These are phyloP conservation scores for Aphelenchoides fujianensis DNA, from an alignment of 1,140 invertebrate species.

Conservation along the genomic window DNA sequence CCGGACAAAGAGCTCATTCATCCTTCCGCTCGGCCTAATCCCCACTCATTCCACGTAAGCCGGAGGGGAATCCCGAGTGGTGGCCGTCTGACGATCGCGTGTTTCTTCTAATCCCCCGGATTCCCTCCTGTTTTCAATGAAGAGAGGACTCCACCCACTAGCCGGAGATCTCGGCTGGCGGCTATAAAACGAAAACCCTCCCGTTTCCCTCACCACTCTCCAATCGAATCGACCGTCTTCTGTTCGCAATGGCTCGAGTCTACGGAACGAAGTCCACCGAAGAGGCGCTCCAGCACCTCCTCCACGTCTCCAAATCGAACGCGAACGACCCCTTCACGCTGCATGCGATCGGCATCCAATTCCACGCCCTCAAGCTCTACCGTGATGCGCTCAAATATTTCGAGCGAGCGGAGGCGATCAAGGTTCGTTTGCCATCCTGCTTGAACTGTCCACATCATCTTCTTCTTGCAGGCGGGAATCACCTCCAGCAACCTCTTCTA, in stretches of 20 bases:
- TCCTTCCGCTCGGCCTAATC: too few relatives aligned
- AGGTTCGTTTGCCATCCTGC: slow-evolving; percentile 18
- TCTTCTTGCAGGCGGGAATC: slow-evolving; percentile 17
- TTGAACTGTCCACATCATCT: neutral
- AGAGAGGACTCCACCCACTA: too few relatives aligned
- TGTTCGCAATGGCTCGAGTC: slow-evolving; percentile 28
- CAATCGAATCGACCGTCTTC: too few relatives aligned
- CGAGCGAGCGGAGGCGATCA: slow-evolving; percentile 26
- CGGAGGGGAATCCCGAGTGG: too few relatives aligned
- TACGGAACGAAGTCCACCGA: slow-evolving; percentile 32
- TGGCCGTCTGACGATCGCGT: too few relatives aligned
- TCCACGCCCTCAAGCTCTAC: slow-evolving; percentile 32
- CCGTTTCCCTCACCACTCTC: too few relatives aligned
- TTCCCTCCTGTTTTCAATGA: too few relatives aligned
- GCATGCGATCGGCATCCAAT: slow-evolving; percentile 28
- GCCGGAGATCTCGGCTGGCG: too few relatives aligned
- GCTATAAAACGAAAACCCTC: too few relatives aligned
- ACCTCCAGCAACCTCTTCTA: slow-evolving; percentile 31
- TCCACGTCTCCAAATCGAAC: slow-evolving; percentile 21
- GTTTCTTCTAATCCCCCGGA: too few relatives aligned
- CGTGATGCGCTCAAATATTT: slow-evolving; percentile 31
- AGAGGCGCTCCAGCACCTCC: slow-evolving; percentile 31
- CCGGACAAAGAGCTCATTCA: too few relatives aligned
- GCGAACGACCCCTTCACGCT: slow-evolving; percentile 31
- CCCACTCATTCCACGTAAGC: too few relatives aligned